phyloP scores from a whole-genome alignment of 2,888 invertebrate species.

The Ochropleura leucogaster region DNA sequence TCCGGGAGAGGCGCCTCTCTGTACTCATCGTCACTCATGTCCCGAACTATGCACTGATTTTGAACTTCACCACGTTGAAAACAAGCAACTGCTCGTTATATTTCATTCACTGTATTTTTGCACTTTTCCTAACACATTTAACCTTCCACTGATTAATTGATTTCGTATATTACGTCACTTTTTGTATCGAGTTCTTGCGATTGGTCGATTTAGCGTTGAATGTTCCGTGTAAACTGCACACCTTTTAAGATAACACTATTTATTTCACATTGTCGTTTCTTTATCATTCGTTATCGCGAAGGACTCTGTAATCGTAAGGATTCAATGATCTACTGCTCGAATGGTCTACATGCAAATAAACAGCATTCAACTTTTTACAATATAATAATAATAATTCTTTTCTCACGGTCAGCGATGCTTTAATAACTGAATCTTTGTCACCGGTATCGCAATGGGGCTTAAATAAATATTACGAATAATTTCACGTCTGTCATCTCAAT shows the following conservation, averaged over 20 bases:
- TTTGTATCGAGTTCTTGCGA: conserved; percentile 52
- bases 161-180: conserved; percentile 56
- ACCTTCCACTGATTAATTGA: conserved; percentile 43
- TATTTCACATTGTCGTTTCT: conserved; percentile 71
- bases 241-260: conserved; percentile 76
- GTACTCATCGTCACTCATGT: conserved; percentile 89
- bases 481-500: conserved; percentile 35
- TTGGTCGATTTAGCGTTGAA: conserved; percentile 46
- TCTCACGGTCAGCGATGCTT: not conserved
- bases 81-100: conserved; percentile 51
- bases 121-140: conserved; percentile 53
- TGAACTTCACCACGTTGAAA: conserved; percentile 68
- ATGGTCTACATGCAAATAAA: conserved; percentile 77
- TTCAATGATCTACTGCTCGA: conserved; percentile 71
- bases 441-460: conserved; percentile 16
- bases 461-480: conserved; percentile 40
- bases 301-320: conserved; percentile 78
- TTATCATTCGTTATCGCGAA: conserved; percentile 79
- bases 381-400: not conserved
- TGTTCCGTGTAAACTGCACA: conserved; percentile 70
- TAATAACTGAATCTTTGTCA: conserved; percentile 1
- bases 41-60: conserved; percentile 73
- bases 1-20: conserved; percentile 91
- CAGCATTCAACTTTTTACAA: conserved; percentile 49
- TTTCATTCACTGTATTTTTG: conserved; percentile 61